Percentiles rank a stretch among this genome's conserved stretches.
phyloP scores from a whole-genome alignment of 2,113 vertebrate genomes.

The Notarius lentiginosus region DNA sequence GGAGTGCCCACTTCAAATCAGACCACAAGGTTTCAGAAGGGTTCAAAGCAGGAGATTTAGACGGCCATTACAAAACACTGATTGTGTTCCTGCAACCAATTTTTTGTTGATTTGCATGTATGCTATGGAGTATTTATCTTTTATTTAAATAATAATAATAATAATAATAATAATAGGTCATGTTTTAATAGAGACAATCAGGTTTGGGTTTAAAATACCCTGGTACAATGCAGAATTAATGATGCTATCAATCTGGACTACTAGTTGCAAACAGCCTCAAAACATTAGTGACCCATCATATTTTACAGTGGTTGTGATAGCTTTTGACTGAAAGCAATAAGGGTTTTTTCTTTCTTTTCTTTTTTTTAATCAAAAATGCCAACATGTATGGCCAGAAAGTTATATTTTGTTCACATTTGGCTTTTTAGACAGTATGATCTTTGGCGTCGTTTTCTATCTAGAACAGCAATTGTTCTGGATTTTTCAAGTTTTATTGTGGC shows the following conservation, averaged over 20 bases:
- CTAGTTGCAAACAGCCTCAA: not conserved
- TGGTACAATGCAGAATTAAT: not conserved
- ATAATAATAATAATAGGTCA: too few relatives aligned
- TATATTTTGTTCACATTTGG: not conserved
- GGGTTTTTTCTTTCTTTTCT: too few relatives aligned
- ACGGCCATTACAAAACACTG: not conserved
- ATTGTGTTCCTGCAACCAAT: not conserved
- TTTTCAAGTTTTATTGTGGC: not conserved
- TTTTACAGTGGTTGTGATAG: not conserved
- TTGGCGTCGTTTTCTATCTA: not conserved
- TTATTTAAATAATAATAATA: not conserved
- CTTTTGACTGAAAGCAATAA: not conserved
- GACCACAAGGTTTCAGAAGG: not conserved
- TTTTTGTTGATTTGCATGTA: not conserved
- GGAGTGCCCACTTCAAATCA: not conserved
- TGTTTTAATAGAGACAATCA: not conserved
- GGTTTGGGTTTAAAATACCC: not conserved
- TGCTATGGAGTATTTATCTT: not conserved
- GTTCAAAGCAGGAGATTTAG: not conserved
- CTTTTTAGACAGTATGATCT: not conserved
- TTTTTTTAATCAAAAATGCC: not conserved
- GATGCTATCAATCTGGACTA: not conserved
- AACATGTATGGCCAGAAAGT: not conserved
- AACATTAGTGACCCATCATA: not conserved
- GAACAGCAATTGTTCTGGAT: not conserved